Evolutionary conservation across 1,140 invertebrate genomes (phyloP).

Genomic region (Meloidogyne hapla): DNA sequence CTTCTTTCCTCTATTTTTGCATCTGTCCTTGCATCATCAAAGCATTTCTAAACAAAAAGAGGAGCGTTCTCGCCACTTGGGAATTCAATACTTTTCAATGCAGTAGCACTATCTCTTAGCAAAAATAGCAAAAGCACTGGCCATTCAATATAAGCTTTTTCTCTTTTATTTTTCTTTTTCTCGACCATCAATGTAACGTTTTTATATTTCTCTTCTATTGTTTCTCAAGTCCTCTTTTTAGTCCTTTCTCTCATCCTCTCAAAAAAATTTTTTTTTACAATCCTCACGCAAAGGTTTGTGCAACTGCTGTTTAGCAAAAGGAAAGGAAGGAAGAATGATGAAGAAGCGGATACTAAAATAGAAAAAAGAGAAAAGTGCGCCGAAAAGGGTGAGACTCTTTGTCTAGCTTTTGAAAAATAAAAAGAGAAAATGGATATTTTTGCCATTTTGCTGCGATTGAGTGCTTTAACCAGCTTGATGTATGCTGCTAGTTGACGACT

Average conservation of each 20-base stretch:
- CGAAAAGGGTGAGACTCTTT: background rate
- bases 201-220: background rate
- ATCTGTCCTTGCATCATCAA: background rate
- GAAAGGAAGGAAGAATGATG: background rate
- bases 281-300: slow-evolving; percentile 2
- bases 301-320: slow-evolving; percentile 1
- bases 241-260: background rate
- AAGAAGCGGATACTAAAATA: background rate
- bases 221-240: background rate
- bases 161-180: background rate
- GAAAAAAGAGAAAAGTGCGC: background rate
- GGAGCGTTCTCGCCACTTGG: slow-evolving; percentile 3
- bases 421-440: background rate
- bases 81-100: background rate
- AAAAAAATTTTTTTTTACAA: background rate
- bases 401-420: background rate
- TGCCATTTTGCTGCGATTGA: slow-evolving; percentile 5
- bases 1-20: background rate
- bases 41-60: background rate
- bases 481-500: background rate
- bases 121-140: background rate
- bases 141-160: too few species aligned
- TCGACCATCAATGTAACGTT: background rate
- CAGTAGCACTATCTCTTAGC: background rate
- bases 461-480: background rate